Conservation (phyloP, 2,888 invertebrate genomes). For the Dynastes maya region DNA sequence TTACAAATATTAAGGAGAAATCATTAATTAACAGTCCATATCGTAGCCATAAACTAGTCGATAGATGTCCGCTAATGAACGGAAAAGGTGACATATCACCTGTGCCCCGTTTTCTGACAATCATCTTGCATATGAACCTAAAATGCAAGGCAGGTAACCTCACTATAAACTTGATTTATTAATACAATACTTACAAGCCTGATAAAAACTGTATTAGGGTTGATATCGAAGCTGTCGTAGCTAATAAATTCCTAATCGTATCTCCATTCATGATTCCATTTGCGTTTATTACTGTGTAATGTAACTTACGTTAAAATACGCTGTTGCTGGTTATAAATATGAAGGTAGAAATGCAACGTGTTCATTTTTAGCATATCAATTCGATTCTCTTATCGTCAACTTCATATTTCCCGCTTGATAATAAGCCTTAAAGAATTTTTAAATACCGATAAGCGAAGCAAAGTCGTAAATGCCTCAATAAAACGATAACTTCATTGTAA, state of each 20-base stretch:
- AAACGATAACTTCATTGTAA: slow-evolving; percentile 5
- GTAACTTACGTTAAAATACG: background rate
- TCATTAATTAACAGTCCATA: slow-evolving; percentile 85
- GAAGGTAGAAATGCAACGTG: background rate
- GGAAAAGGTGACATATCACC: slow-evolving; percentile 84
- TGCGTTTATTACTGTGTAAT: too few relatives aligned
- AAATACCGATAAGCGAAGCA: background rate
- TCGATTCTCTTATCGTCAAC: background rate
- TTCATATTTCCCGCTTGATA: slow-evolving; percentile 40
- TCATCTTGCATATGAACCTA: slow-evolving; percentile 84
- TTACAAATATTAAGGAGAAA: slow-evolving; percentile 81
- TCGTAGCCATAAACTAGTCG: slow-evolving; percentile 85
- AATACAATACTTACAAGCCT: slow-evolving; percentile 80
- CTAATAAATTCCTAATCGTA: slow-evolving; percentile 63
- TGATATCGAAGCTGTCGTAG: slow-evolving; percentile 79
- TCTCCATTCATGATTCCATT: slow-evolving; percentile 19
- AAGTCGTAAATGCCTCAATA: background rate
- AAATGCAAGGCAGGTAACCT: slow-evolving; percentile 58
- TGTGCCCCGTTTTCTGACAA: slow-evolving; percentile 81
- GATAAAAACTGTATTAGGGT: slow-evolving; percentile 89
- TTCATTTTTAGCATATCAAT: slow-evolving; percentile 16
- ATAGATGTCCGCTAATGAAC: slow-evolving; percentile 84
- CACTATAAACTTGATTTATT: background rate
- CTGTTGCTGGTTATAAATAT: background rate
- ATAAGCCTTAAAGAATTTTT: background rate